Base-by-base conservation (phyloP, 2,888 invertebrate genomes). In the Eudemis profundana region DNA sequence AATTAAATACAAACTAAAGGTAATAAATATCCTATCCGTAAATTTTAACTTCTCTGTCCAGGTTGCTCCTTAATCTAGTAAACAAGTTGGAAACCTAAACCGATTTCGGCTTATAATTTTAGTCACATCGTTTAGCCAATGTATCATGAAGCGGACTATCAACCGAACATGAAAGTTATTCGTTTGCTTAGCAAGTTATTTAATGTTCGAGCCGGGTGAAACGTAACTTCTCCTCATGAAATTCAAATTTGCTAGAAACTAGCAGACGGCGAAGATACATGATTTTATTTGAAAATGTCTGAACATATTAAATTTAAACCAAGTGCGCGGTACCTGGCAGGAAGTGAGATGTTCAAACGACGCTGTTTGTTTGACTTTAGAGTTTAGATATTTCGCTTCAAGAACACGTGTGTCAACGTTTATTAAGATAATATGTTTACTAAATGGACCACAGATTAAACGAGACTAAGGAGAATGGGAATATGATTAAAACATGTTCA, bases 181-280 rank as follows among this genome's bases (percentile, higher is more conserved):
- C 57, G 64, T 64, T 64, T 51, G 64, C 57, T 64, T 59, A 51
- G 57, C 56, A 57, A 64, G 64, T 64, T 64, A 59, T 59, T 64
- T 59, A 64, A 64, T 59, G 64, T 64, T 59, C 50, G 57, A 44
- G 64, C 44, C 50, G 57, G 57, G 21, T 44, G 64, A 59, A 64
- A 64, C 64, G 49, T 56, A 63, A 64, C 64, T 57, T 42, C 15
- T 17, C 44, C 57, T 64, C 64, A 64, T 64, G 64, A 64, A 59
- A 64, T 64, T 64, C 51, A 59, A 64, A 64, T 64, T 64, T 59
- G 17, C 57, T 59, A 15, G 64, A 44, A 64, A 64, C 64, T 64
- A 50, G 50, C 50, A 59, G 57, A 64, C 50, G 49, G 57, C 50
- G 57, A 64, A 64, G 64, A 59, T 64, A 64, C 57, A 64, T 64